Conservation (phyloP, 2,888 invertebrate species). For the Drosophila mayaguana region DNA sequence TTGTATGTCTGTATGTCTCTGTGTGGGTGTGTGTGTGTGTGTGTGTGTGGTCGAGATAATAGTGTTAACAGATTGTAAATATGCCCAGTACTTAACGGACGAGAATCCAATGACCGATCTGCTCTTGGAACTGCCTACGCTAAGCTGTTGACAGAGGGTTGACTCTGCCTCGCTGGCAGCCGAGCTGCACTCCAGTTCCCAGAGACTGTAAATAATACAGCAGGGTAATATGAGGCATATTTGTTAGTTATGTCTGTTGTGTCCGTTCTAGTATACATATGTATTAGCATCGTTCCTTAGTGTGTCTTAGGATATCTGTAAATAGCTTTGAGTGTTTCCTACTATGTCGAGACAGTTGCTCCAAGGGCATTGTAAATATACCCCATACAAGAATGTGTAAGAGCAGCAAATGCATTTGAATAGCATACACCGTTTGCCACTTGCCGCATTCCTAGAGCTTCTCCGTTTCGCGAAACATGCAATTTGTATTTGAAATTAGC, state of each 20-base stretch:
- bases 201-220: too few relatives aligned
- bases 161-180: background rate
- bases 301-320: background rate
- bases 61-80: slow-evolving; percentile 8
- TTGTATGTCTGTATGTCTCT: background rate
- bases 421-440: background rate
- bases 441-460: background rate
- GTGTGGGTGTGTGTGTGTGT: background rate
- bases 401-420: background rate
- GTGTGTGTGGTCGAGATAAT: background rate
- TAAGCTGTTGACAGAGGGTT: background rate
- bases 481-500: background rate
- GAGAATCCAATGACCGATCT: background rate
- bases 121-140: background rate
- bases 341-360: background rate
- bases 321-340: background rate
- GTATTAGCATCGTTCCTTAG: background rate
- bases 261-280: background rate
- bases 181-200: background rate
- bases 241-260: background rate
- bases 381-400: background rate
- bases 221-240: background rate
- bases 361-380: background rate
- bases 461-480: background rate
- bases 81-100: slow-evolving; percentile 9